Evolutionary conservation across 30 jellyfish, hydroid and myxozoan genomes (phyloP).

Genomic region (Euphysa ruthae): DNA sequence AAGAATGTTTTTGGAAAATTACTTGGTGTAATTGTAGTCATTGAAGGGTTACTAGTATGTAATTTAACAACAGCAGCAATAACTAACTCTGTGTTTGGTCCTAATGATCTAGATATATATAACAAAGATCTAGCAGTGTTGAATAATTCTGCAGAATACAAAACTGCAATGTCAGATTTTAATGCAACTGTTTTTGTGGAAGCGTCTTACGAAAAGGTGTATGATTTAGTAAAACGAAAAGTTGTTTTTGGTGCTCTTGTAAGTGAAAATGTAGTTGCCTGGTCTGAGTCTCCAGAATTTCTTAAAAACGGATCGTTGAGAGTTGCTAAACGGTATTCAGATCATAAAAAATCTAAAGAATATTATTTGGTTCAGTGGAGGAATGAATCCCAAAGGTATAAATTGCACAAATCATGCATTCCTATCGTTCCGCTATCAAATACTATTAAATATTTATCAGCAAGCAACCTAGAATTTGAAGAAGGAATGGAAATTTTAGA

Average conservation of each 20-base stretch:
- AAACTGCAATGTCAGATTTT: background rate
- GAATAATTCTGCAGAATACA: background rate
- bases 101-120: background rate
- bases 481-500: background rate
- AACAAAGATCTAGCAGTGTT: background rate
- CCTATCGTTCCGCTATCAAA: background rate
- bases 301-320: no score
- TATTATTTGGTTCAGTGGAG: no score
- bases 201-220: background rate
- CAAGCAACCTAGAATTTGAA: background rate
- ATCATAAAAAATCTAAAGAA: no score
- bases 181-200: background rate
- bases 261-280: background rate
- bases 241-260: background rate
- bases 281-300: background rate
- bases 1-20: background rate
- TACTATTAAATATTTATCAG: background rate
- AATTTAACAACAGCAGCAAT: background rate
- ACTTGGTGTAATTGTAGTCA: background rate
- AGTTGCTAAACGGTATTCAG: no score
- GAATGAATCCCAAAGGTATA: no score
- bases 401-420: background rate
- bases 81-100: background rate
- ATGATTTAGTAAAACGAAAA: background rate
- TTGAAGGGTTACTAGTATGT: background rate